Percentiles rank a stretch among this genome's conserved stretches.
phyloP scores from a whole-genome alignment of 2,888 invertebrate species.

The Dryadula phaetusa region DNA sequence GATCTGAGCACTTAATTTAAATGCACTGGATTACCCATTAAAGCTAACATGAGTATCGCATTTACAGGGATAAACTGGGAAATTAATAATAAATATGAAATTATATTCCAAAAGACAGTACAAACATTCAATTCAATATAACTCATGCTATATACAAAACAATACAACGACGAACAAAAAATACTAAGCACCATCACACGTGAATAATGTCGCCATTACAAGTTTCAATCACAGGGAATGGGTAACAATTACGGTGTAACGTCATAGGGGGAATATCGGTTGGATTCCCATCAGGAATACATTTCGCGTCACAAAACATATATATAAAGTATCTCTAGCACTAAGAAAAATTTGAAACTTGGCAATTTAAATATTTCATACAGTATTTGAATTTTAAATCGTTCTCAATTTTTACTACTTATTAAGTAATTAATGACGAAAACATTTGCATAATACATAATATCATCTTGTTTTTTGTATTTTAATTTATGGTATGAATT shows the following conservation, averaged over 20 bases:
- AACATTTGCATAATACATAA: too few relatives aligned
- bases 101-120: not conserved
- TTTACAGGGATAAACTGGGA: not conserved
- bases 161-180: slow-evolving; percentile 18
- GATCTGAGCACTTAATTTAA: not conserved
- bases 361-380: too few relatives aligned
- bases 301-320: not conserved
- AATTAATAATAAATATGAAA: not conserved
- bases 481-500: too few relatives aligned
- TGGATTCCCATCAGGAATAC: not conserved
- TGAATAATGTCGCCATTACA: slow-evolving; percentile 35
- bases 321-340: too few relatives aligned
- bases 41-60: not conserved
- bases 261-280: slow-evolving; percentile 28
- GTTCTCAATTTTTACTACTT: too few relatives aligned
- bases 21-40: too few relatives aligned
- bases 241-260: slow-evolving; percentile 42
- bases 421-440: too few relatives aligned
- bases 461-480: too few relatives aligned
- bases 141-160: too few relatives aligned
- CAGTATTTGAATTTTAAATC: too few relatives aligned
- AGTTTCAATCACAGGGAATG: slow-evolving; percentile 49
- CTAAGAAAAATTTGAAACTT: too few relatives aligned
- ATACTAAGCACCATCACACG: slow-evolving; percentile 36
- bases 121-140: slow-evolving; percentile 15